Evolutionary conservation across 1,140 invertebrate genomes (phyloP), one percentile per base, ranked within the genome.

Genomic region (Scaptodrosophila lebanonensis): DNA sequence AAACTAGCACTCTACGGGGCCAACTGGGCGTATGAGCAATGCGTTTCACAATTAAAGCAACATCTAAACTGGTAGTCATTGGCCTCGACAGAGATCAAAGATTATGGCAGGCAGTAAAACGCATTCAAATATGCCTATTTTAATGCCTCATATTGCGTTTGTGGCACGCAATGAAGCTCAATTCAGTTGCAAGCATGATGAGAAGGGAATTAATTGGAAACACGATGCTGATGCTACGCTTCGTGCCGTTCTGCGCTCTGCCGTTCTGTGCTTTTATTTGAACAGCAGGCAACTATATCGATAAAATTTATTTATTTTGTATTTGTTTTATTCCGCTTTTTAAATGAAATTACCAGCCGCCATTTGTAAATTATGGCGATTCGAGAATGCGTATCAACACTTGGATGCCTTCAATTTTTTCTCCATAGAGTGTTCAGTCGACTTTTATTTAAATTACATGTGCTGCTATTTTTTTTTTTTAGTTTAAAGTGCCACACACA

Each of bases 111-210:
- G 32, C 20, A 17, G 29, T 38, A 36, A 32, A 47, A 49, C 48
- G 39, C 45, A 50, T 60, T 77, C 67, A 77, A 77, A 72, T 79
- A 77, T 79, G 79, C 72, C 79, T 79, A 77, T 77, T 77, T 77
- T 77, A 77, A 77, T 77, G 65, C 72, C 72, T 72, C 63, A 53
- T 54, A 57, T 70, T 67, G 60, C 61, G 63, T 64, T 45, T 49
- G 39, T 33, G 58, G 67, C 72, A 77, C 72, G 72, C 72, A 77
- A 59, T 68, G 63, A 33, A 70, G 72, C 72, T 77, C 72, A 77
- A 77, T 77, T 68, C 63, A 53, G 54, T 63, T 61, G 50, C 72
- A 58, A 71, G n/a, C n/a, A n/a, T n/a, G n/a, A n/a, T n/a, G n/a
- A n/a, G n/a, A n/a, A n/a, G n/a, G n/a, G n/a, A n/a, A n/a, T n/a